phyloP scores from a whole-genome alignment of 92 coral and sea anemone genomes.

The Virgularia gustaviana region DNA sequence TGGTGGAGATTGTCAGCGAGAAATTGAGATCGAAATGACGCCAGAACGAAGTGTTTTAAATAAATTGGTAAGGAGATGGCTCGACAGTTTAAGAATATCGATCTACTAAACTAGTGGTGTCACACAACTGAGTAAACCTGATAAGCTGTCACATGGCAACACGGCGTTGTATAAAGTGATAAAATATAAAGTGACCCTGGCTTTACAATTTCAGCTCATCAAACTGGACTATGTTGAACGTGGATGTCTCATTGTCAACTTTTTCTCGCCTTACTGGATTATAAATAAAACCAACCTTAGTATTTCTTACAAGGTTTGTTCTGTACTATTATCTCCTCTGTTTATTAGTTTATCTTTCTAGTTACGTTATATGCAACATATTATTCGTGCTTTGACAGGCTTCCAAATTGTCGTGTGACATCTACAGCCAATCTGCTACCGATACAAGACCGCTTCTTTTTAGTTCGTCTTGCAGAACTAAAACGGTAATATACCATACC shows the following conservation, averaged over 20 bases:
- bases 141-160: neutral
- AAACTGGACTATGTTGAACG: constrained; percentile 11
- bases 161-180: no score
- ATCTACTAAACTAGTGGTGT: neutral
- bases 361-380: neutral
- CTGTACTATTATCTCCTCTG: neutral
- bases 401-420: constrained; percentile 10
- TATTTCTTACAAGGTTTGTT: constrained; percentile 74
- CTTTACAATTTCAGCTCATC: neutral
- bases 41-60: constrained; percentile 9
- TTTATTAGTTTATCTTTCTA: neutral
- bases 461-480: constrained; percentile 6
- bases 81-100: neutral
- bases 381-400: neutral
- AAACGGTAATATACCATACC: constrained; percentile 13
- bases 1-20: constrained; percentile 22
- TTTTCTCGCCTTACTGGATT: constrained; percentile 91
- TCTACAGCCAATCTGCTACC: constrained; percentile 40
- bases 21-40: constrained; percentile 1
- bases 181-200: no score
- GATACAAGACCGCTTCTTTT: constrained; percentile 38
- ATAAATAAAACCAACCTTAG: constrained; percentile 83
- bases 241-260: constrained; percentile 42
- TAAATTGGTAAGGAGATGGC: constrained; percentile 32
- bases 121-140: neutral